These are phyloP conservation scores for Zootoca vivipara DNA, from an alignment of 2,113 vertebrate species.

Conservation along the genomic window DNA sequence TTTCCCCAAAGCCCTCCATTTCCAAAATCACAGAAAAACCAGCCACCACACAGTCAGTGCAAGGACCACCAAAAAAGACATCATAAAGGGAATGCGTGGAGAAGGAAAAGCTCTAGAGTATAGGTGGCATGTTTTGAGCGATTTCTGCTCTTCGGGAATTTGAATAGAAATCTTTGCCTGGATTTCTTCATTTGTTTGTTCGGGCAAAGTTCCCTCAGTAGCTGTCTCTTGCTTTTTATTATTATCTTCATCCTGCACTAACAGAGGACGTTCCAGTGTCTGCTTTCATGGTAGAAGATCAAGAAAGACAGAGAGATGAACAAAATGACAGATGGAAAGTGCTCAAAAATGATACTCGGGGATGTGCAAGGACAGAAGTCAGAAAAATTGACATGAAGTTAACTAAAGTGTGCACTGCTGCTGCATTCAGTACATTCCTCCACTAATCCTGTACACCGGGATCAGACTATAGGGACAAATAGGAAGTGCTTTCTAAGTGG, in stretches of 20 bases:
- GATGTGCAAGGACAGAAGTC: constrained; percentile 77
- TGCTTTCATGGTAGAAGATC: constrained; percentile 88
- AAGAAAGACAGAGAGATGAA: constrained; percentile 95
- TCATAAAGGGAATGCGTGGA: constrained; percentile 82
- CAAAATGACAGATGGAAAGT: constrained; percentile 85
- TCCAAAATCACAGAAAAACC: constrained; percentile 81
- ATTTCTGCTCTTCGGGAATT: constrained; percentile 83
- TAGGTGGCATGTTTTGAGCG: constrained; percentile 77
- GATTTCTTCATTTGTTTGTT: constrained; percentile 72
- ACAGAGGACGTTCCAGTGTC: constrained; percentile 83
- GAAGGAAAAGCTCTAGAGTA: constrained; percentile 79
- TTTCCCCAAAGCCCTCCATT: constrained; percentile 54
- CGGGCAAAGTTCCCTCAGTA: constrained; percentile 76
- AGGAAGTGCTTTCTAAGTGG: neutral
- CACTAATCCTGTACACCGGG: neutral
- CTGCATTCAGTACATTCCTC: neutral
- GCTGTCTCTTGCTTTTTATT: constrained; percentile 82
- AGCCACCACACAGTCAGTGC: constrained; percentile 89
- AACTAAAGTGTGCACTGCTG: neutral
- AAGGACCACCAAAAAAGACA: constrained; percentile 87
- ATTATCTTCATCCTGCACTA: constrained; percentile 86
- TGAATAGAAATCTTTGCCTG: constrained; percentile 84
- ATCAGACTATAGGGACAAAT: neutral
- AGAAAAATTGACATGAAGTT: neutral
- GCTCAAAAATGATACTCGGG: constrained; percentile 79